Percentiles rank a stretch among this genome's conserved stretches.
These are phyloP conservation scores for Elysia crispata DNA, from an alignment of 2,888 invertebrate genomes.

Conservation along the genomic window DNA sequence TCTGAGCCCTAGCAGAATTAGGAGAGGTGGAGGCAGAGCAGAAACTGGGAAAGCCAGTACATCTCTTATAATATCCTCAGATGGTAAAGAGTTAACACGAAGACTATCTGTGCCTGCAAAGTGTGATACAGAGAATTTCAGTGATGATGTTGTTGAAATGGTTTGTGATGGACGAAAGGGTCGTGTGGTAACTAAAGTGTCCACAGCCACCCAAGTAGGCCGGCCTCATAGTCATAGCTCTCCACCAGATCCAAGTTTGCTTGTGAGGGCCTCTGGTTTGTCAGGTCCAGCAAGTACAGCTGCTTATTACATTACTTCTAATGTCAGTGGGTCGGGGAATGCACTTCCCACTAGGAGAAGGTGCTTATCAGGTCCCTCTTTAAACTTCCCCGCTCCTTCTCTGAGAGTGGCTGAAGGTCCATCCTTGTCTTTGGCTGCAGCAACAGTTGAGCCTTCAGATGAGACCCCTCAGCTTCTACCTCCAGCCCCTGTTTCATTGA, in stretches of 20 bases:
- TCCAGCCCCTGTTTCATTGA: neutral
- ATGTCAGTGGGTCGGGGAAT: neutral
- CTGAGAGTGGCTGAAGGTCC: constrained; percentile 68
- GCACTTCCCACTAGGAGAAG: constrained; percentile 43
- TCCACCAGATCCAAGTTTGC: constrained; percentile 24
- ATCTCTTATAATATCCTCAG: constrained; percentile 32
- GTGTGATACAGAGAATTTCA: constrained; percentile 23
- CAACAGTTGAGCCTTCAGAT: constrained; percentile 7
- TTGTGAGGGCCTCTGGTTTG: neutral
- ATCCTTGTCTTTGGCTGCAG: constrained; percentile 20
- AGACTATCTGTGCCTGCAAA: constrained; percentile 44
- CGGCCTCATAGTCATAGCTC: constrained; percentile 34
- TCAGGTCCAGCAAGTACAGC: neutral
- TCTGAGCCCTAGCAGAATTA: constrained; percentile 64
- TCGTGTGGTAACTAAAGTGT: constrained; percentile 38
- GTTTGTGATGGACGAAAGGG: neutral
- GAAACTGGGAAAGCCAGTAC: constrained; percentile 33
- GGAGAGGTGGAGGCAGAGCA: constrained; percentile 14
- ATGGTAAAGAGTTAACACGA: constrained; percentile 18
- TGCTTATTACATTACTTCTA: no score
- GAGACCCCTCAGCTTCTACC: constrained; percentile 32
- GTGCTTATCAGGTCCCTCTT: constrained; percentile 50
- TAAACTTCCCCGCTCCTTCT: constrained; percentile 66
- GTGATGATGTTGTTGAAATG: neutral
- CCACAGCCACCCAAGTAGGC: constrained; percentile 44